Percentiles rank a stretch among this genome's conserved stretches.
phyloP scores from a whole-genome alignment of 2,888 invertebrate genomes.

The Metalampra italica region DNA sequence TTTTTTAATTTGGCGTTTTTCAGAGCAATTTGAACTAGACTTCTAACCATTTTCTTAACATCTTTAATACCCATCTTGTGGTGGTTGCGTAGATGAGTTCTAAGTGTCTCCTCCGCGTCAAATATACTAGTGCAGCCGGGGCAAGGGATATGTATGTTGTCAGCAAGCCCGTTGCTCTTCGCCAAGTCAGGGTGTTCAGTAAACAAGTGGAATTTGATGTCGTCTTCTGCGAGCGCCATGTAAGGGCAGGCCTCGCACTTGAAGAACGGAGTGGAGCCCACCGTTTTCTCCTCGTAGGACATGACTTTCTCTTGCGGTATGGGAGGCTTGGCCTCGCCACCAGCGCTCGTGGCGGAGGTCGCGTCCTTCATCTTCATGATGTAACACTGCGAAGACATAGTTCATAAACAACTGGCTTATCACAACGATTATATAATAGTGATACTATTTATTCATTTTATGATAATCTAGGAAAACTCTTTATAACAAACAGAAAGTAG shows the following conservation, averaged over 20 bases:
- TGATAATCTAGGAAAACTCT: neutral
- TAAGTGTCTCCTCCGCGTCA: slow-evolving; percentile 79
- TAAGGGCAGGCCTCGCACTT: slow-evolving; percentile 77
- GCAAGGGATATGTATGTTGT: slow-evolving; percentile 78
- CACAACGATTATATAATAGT: neutral
- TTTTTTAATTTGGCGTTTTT: slow-evolving; percentile 68
- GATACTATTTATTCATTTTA: neutral
- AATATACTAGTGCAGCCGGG: slow-evolving; percentile 84
- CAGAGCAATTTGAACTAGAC: slow-evolving; percentile 68
- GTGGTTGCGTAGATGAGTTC: slow-evolving; percentile 82
- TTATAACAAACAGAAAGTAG: neutral
- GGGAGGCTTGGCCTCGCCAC: slow-evolving; percentile 32
- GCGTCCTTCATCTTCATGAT: slow-evolving; percentile 33
- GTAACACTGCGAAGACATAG: slow-evolving; percentile 43
- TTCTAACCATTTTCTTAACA: slow-evolving; percentile 77
- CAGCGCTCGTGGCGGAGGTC: slow-evolving; percentile 21
- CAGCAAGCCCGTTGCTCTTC: slow-evolving; percentile 72
- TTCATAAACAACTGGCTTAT: neutral
- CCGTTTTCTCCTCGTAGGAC: slow-evolving; percentile 70
- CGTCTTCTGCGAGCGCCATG: slow-evolving; percentile 73
- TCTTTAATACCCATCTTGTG: slow-evolving; percentile 82
- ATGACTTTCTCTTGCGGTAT: slow-evolving; percentile 59
- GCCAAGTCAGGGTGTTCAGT: slow-evolving; percentile 68
- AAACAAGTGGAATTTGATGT: slow-evolving; percentile 73
- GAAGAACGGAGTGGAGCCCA: slow-evolving; percentile 71